Conservation (phyloP, 1,140 invertebrate species). For the Arion vulgaris region DNA sequence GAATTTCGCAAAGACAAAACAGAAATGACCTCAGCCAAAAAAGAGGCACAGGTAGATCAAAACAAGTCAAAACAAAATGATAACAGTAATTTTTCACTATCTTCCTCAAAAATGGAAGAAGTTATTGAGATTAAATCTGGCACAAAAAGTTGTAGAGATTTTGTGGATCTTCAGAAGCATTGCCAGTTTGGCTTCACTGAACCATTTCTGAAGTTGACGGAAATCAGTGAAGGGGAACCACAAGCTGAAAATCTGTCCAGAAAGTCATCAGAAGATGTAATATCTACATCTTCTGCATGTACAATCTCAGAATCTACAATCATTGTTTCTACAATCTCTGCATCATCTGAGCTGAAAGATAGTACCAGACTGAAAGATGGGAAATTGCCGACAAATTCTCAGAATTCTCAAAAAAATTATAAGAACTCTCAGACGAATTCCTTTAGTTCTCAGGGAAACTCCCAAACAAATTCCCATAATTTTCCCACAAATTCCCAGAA, state of each 20-base stretch:
- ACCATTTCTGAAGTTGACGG: neutral
- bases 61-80: no score
- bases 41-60: no score
- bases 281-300: neutral
- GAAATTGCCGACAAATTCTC: neutral
- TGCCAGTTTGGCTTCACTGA: neutral
- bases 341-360: neutral
- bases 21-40: no score
- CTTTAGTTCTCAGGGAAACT: no score
- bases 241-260: no score
- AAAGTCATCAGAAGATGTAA: no score
- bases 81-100: neutral
- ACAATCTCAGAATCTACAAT: neutral
- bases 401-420: no score
- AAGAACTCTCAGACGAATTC: no score
- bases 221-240: neutral
- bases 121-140: neutral
- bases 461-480: no score
- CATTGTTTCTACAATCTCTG: neutral
- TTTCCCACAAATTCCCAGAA: neutral
- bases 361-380: neutral
- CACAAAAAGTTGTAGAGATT: neutral
- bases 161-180: neutral
- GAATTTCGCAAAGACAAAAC: no score
- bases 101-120: neutral